Evolutionary conservation across 2,113 vertebrate species (phyloP), one percentile per base, ranked within the genome.

Genomic region (Glaucidium brasilianum): DNA sequence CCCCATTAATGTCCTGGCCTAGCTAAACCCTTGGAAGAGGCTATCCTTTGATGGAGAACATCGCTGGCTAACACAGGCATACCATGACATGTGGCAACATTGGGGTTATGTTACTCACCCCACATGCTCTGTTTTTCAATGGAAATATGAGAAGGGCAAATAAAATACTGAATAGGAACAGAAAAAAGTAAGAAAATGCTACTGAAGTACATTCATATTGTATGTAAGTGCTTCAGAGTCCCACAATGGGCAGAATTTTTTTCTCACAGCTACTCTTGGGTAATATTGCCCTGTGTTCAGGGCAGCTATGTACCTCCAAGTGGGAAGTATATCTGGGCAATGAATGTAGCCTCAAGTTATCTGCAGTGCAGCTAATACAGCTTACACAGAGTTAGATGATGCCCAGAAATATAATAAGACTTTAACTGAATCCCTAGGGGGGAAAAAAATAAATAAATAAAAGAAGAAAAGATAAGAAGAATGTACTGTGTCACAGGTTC

Each of bases 401-500:
- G 10, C 25, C 49, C 53, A 49, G 15, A 82, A 82, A 21, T 71
- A 21, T 30, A 62, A 14, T 6, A 69, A 63, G 15, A 34, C 12
- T 71, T 81, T 27, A 32, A 32, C 8, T n/a, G 10, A 78, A 60
- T 52, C 9, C 11, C 15, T 41, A 58, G 23, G 23, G 58, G 55
- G 39, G 16, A 18, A 59, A 59, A 18, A 3, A 5, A 17, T 1
- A 5, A 23, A 41, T 35, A n/a, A 19, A 27, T 9, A 63, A 15
- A 25, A 11, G 5, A 37, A 20, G 25, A 15, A 20, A 4, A 1
- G 1, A 8, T 4, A 41, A 22, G 12, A 63, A 2, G 27, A 60
- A 50, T 16, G 8, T n/a, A 37, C 23, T 52, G 2, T 45, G 26
- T 53, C 4, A 2, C 11, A 67, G 15, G 13, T 45, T 76, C 29